Evolutionary conservation across 2,797 vertebrate species (phyloP).

Genomic region (Arnoldichthys spilopterus): DNA sequence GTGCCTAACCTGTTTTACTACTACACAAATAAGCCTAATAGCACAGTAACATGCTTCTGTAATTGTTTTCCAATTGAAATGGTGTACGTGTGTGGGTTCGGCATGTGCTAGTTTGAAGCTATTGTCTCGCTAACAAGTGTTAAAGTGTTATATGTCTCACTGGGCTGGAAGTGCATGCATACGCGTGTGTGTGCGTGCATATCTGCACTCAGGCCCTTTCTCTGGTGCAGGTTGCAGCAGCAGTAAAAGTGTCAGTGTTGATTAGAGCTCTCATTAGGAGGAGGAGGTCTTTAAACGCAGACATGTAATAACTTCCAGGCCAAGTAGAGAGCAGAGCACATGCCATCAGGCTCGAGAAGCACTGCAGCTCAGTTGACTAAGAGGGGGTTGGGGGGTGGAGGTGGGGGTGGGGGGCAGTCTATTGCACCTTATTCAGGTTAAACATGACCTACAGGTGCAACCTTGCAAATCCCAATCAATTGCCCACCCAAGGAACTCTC

Average conservation of each 20-base stretch:
- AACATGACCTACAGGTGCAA: neutral
- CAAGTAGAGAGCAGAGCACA: constrained; percentile 57
- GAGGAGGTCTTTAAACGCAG: constrained; percentile 61
- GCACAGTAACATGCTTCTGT: constrained; percentile 38
- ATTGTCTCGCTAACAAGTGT: neutral
- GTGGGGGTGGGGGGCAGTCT: neutral
- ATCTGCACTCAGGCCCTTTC: constrained; percentile 8
- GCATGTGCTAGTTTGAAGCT: neutral
- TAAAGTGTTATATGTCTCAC: constrained; percentile 36
- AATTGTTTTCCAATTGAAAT: constrained; percentile 40
- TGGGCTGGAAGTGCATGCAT: constrained; percentile 49
- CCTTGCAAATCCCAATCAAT: neutral
- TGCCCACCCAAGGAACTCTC: neutral
- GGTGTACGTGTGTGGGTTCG: neutral
- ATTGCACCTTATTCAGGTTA: neutral
- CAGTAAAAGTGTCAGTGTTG: constrained; percentile 78
- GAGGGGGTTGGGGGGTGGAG: no score
- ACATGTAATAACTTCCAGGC: constrained; percentile 73
- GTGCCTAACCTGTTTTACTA: constrained; percentile 9
- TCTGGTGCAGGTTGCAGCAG: constrained; percentile 53
- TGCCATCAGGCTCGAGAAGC: constrained; percentile 35
- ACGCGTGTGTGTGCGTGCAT: constrained; percentile 44
- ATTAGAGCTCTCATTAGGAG: constrained; percentile 74
- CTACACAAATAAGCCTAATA: constrained; percentile 29
- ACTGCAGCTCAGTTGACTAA: neutral